Evolutionary conservation across 1,140 invertebrate genomes (phyloP).

Genomic region (Wasmannia auropunctata): DNA sequence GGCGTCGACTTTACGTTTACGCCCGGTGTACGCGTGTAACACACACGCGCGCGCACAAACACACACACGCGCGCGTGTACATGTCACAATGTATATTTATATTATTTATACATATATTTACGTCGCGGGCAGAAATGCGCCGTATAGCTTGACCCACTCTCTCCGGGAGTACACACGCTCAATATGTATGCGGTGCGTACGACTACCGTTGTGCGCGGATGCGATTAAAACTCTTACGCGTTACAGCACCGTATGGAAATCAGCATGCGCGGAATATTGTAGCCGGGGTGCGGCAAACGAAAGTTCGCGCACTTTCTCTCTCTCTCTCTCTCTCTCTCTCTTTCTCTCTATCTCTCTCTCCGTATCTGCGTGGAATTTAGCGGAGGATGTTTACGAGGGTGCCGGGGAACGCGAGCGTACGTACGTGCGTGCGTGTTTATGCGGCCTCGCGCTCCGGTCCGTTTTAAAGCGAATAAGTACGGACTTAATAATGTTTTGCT

Average conservation of each 20-base stretch:
- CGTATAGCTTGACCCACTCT: slow-evolving; percentile 56
- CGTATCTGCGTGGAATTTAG: slow-evolving; percentile 44
- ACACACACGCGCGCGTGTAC: background rate
- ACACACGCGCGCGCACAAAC: background rate
- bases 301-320: slow-evolving; percentile 56
- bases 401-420: slow-evolving; percentile 8
- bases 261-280: slow-evolving; percentile 48
- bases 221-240: slow-evolving; percentile 60
- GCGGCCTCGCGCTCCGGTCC: slow-evolving; percentile 35
- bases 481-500: slow-evolving; percentile 60
- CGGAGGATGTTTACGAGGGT: slow-evolving; percentile 43
- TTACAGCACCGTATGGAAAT: slow-evolving; percentile 57
- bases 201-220: slow-evolving; percentile 41
- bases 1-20: slow-evolving; percentile 46
- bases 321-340: too few relatives aligned
- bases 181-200: slow-evolving; percentile 36
- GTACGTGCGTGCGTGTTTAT: slow-evolving; percentile 41
- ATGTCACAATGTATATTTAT: slow-evolving; percentile 40
- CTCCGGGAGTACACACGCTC: background rate
- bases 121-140: slow-evolving; percentile 8
- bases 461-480: slow-evolving; percentile 55
- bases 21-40: background rate
- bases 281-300: slow-evolving; percentile 18
- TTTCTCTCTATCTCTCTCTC: too few relatives aligned
- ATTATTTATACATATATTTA: too few relatives aligned